Conservation (phyloP, 92 coral and sea anemone genomes). For the Diadumene lineata region DNA sequence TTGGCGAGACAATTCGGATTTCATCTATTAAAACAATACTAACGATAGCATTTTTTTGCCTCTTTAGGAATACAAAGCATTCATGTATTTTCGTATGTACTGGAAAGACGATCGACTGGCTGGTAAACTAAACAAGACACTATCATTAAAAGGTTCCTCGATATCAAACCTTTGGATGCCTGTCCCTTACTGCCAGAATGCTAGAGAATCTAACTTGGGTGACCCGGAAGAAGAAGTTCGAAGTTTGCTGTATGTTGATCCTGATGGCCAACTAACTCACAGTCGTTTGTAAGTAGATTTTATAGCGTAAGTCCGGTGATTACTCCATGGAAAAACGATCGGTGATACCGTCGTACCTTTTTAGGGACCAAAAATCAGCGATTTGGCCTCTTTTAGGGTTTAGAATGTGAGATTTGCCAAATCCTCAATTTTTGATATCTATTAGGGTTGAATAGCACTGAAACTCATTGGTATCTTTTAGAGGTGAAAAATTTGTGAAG, state of each 20-base stretch:
- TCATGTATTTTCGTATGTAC: conserved; percentile 44
- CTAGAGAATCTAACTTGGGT: conserved; percentile 66
- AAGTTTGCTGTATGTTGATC: conserved; percentile 34
- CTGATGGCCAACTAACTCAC: conserved; percentile 40
- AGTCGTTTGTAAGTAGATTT: conserved; percentile 65
- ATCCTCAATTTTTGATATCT: too few relatives aligned
- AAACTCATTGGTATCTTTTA: too few relatives aligned
- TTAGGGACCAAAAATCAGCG: too few relatives aligned
- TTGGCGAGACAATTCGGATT: too few relatives aligned
- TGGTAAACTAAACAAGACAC: conserved; percentile 48
- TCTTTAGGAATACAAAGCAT: conserved; percentile 62
- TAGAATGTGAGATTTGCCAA: too few relatives aligned
- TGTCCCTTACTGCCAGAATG: conserved; percentile 67
- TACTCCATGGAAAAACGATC: too few relatives aligned
- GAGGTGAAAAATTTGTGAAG: too few relatives aligned
- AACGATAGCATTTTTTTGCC: neutral
- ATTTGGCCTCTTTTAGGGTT: too few relatives aligned
- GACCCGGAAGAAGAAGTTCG: conserved; percentile 48
- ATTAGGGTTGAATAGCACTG: too few relatives aligned
- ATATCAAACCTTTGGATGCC: conserved; percentile 66
- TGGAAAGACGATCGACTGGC: conserved; percentile 70
- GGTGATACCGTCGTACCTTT: too few relatives aligned
- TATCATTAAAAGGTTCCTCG: conserved; percentile 44
- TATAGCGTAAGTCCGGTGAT: too few relatives aligned
- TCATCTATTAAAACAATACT: too few relatives aligned